Evolutionary conservation across 2,888 invertebrate genomes (phyloP), one percentile per base, ranked within the genome.

Genomic region (Microplitis manilae): DNA sequence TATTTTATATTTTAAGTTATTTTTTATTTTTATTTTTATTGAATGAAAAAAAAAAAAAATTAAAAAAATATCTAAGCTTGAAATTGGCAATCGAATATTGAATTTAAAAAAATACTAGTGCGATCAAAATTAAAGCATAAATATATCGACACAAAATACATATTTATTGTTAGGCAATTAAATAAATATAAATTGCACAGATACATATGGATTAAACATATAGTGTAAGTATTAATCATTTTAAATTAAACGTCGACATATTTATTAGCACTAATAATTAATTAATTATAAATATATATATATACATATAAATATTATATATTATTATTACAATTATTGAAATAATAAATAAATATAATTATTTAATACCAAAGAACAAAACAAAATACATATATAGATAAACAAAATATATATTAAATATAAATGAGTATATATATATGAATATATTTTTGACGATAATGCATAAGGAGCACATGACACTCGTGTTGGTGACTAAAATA

Each of bases 401-500:
- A 76, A 79, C 74, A 78, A 30, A 30, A 81, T 79, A 79, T 81
- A 81, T 73, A 81, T 73, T 80, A 82, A 79, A 83, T 80, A 77
- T 62, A 75, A 69, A 73, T 77, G 77, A 17, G 20, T 20, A 30
- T 30, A 30, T 62, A 82, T 68, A 74, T 79, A 79, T 73, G 72
- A 80, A 84, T 86, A 87, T 87, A 86, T 87, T 87, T 87, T 86
- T 86, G 83, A 83, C 84, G 84, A 82, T 84, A 83, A 84, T 82
- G 82, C 81, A 79, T 83, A 84, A 84, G 84, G 79, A 81, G 82
- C 84, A 83, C 83, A 84, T 83, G 83, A 78, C 78, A 76, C 79
- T 77, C 78, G 79, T 80, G 78, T 81, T 80, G 74, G 73, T 64
- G 20, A 77, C 7, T 40, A 20, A 38, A 64, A 64, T 17, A 61